These are phyloP conservation scores for Drosophila gunungcola DNA, from an alignment of 1,140 invertebrate species.

Conservation along the genomic window DNA sequence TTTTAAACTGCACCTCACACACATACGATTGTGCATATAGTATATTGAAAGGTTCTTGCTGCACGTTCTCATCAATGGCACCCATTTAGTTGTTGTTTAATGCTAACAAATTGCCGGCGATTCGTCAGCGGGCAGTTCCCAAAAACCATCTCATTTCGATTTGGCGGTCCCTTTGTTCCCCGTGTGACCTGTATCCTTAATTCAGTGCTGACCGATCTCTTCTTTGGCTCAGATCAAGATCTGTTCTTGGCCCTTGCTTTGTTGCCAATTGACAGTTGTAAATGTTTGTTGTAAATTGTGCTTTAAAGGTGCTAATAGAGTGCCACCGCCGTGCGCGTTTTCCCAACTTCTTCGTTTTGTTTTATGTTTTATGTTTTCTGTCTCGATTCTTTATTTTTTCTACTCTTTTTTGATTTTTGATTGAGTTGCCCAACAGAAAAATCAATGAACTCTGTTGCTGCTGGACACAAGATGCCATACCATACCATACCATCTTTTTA, in stretches of 20 bases:
- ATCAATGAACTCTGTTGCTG: conserved; percentile 76
- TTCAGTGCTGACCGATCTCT: conserved; percentile 31
- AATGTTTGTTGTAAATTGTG: conserved; percentile 84
- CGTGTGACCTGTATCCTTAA: conserved; percentile 71
- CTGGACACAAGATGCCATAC: conserved; percentile 41
- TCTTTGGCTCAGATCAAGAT: conserved; percentile 10
- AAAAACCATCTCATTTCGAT: conserved; percentile 8
- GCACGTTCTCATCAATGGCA: conserved; percentile 62
- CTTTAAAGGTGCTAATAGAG: conserved; percentile 84
- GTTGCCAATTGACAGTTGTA: conserved; percentile 84
- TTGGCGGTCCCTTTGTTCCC: conserved; percentile 67
- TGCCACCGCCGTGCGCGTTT: conserved; percentile 82
- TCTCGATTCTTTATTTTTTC: conserved; percentile 11
- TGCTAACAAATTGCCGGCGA: conserved; percentile 79
- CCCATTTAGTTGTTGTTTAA: conserved; percentile 75
- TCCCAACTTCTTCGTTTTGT: conserved; percentile 51
- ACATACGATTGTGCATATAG: conserved; percentile 7
- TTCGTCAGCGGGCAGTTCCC: conserved; percentile 58
- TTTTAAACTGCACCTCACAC: conserved; percentile 67
- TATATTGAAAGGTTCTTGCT: conserved; percentile 41
- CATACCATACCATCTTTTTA: conserved; percentile 53
- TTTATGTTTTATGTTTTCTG: conserved; percentile 18
- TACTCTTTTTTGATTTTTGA: conserved; percentile 44
- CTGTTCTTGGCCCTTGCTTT: conserved; percentile 52
- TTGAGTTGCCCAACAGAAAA: conserved; percentile 72